phyloP scores from a whole-genome alignment of 2,797 vertebrate genomes.

The Neomorphus geoffroyi region DNA sequence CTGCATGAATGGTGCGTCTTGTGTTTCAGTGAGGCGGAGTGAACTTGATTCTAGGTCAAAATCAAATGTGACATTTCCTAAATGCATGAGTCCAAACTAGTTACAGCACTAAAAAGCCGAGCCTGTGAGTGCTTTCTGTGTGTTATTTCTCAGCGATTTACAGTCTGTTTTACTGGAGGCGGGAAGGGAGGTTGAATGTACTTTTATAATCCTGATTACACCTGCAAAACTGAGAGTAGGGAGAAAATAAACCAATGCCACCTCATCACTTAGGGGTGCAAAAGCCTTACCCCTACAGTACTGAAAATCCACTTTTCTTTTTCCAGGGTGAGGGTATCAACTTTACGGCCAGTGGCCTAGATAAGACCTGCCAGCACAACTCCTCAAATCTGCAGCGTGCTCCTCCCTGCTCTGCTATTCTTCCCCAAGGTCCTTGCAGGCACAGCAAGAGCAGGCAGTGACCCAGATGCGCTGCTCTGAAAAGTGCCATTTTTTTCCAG shows the following conservation, averaged over 20 bases:
- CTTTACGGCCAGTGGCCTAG: background rate
- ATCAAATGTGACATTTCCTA: conserved; percentile 56
- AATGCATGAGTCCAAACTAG: background rate
- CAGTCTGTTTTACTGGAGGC: accelerated
- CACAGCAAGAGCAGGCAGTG: background rate
- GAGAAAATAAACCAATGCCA: background rate
- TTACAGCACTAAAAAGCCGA: background rate
- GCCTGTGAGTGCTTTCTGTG: conserved; percentile 3
- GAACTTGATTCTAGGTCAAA: conserved; percentile 54
- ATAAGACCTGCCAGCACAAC: background rate
- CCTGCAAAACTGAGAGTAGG: background rate
- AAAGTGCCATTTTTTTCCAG: conserved; percentile 48
- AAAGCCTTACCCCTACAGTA: background rate
- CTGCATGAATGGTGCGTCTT: conserved; percentile 13
- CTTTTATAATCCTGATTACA: background rate
- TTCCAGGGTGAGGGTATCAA: background rate
- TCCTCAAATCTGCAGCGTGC: background rate
- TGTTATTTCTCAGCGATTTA: background rate
- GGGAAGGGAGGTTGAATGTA: background rate
- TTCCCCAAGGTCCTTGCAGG: background rate
- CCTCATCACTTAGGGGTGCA: background rate
- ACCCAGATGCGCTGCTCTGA: conserved; percentile 42
- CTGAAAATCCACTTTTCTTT: background rate
- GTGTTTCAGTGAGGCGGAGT: background rate
- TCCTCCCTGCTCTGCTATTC: background rate